Evolutionary conservation across 2,888 invertebrate species (phyloP), one percentile per base, ranked within the genome.

Genomic region (Aporophyla lueneburgensis): DNA sequence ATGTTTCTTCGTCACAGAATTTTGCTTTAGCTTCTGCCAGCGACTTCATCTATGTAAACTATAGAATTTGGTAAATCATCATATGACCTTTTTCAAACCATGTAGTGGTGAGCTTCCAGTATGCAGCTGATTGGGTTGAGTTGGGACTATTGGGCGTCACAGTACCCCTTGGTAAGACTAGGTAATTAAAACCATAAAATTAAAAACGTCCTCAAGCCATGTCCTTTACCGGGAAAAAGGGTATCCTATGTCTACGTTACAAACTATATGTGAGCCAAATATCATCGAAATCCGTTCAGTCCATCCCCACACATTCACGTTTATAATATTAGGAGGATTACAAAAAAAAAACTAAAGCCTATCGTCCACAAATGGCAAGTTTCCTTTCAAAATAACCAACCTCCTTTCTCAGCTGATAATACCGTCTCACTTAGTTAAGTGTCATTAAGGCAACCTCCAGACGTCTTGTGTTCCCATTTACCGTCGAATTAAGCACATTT

Each of bases 401-500:
- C 21, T 59, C 5, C 21, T 49, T 56, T 65, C 33, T 12, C 16
- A 54, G 21, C 33, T 61, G 67, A 66, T 61, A 58, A 49, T 61
- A 77, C 63, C 40, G n/a, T 68, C 62, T 71, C 69, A 78, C 56
- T 62, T 65, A 76, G 77, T 12, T 19, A 46, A 67, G 21, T 63
- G 58, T 72, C 78, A 69, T 78, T 82, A 77, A 43, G 43, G 49
- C 73, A 67, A 71, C 78, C 72, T 74, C 78, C 83, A 85, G 81
- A 81, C 81, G 69, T 86, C 82, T 77, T 83, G 81, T 86, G 59
- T 88, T 68, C 82, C 79, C 85, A 86, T 89, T 90, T 75, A 80
- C 79, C 63, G 80, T 76, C 80, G 65, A 86, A 87, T 89, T 89
- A 89, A 85, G 78, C 70, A 83, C 81, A 86, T 83, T 87, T 68